phyloP scores from a whole-genome alignment of 2,888 invertebrate species.

The Agriopis marginaria region DNA sequence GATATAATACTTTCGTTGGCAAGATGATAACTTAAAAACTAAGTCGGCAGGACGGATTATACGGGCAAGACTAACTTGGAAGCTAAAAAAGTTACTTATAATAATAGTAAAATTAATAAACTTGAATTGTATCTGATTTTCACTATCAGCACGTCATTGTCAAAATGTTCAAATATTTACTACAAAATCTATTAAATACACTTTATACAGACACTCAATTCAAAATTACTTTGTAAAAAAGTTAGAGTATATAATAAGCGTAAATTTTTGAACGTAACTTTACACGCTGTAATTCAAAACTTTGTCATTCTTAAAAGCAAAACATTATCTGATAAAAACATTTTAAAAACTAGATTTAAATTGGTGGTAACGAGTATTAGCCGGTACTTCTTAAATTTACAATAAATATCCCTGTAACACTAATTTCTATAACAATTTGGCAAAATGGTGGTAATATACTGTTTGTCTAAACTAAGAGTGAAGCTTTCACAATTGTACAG shows the following conservation, averaged over 20 bases:
- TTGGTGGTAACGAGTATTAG: conserved; percentile 73
- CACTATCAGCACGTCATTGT: too few relatives aligned
- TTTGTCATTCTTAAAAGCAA: conserved; percentile 35
- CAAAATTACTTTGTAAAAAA: conserved; percentile 20
- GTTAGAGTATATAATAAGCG: conserved; percentile 58
- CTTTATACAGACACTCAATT: conserved; percentile 6
- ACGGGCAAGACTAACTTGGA: conserved; percentile 61
- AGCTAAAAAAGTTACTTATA: conserved; percentile 39
- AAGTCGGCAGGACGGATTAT: conserved; percentile 80
- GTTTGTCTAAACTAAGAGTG: conserved; percentile 19
- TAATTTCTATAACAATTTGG: conserved; percentile 69
- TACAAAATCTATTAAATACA: neutral
- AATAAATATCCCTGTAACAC: conserved; percentile 83
- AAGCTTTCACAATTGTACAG: conserved; percentile 12
- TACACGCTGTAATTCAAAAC: conserved; percentile 63
- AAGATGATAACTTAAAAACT: conserved; percentile 68
- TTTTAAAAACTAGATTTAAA: conserved; percentile 39
- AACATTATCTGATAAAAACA: neutral
- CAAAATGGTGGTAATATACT: conserved; percentile 51
- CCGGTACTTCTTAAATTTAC: conserved; percentile 58
- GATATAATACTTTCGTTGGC: conserved; percentile 77
- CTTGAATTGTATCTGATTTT: neutral
- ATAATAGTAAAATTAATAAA: neutral
- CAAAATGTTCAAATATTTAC: neutral
- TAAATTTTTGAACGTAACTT: conserved; percentile 58